Percentiles rank a stretch among this genome's conserved stretches.
These are phyloP conservation scores for Eustalomyia histrio DNA, from an alignment of 2,888 invertebrate species.

Conservation along the genomic window DNA sequence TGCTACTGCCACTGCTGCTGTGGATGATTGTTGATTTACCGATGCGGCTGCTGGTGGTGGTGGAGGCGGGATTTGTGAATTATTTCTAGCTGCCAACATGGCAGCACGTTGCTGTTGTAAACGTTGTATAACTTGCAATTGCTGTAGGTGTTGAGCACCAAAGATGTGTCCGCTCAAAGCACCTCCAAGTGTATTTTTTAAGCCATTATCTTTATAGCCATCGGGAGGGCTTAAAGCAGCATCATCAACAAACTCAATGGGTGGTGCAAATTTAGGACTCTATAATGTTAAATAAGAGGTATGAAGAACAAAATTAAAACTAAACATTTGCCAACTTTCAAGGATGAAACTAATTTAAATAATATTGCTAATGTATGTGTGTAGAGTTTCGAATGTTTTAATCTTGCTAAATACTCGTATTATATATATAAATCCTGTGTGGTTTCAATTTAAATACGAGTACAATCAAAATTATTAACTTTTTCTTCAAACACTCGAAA, in stretches of 20 bases:
- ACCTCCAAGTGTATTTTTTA: slow-evolving; percentile 82
- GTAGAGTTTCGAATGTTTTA: not conserved
- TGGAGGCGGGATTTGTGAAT: slow-evolving; percentile 70
- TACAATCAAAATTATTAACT: slow-evolving; percentile 43
- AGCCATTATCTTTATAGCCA: slow-evolving; percentile 92
- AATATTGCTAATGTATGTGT: not conserved
- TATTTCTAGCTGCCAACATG: slow-evolving; percentile 80
- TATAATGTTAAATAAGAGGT: slow-evolving; percentile 67
- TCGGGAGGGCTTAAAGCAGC: slow-evolving; percentile 94
- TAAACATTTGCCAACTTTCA: not conserved
- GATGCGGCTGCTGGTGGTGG: slow-evolving; percentile 66
- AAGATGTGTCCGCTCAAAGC: slow-evolving; percentile 84
- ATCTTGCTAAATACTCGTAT: not conserved
- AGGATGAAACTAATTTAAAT: not conserved
- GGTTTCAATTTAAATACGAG: slow-evolving; percentile 38
- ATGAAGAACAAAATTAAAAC: not conserved
- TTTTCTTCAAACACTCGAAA: slow-evolving; percentile 28
- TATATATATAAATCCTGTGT: not conserved
- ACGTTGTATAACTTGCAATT: slow-evolving; percentile 83
- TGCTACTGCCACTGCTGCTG: slow-evolving; percentile 66
- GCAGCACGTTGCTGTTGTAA: slow-evolving; percentile 83
- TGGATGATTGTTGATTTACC: slow-evolving; percentile 55
- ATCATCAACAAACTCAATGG: slow-evolving; percentile 87
- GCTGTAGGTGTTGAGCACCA: slow-evolving; percentile 83
- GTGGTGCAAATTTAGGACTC: slow-evolving; percentile 84